Conservation (phyloP, 2,888 invertebrate genomes). For the Cheilosia grossa region DNA sequence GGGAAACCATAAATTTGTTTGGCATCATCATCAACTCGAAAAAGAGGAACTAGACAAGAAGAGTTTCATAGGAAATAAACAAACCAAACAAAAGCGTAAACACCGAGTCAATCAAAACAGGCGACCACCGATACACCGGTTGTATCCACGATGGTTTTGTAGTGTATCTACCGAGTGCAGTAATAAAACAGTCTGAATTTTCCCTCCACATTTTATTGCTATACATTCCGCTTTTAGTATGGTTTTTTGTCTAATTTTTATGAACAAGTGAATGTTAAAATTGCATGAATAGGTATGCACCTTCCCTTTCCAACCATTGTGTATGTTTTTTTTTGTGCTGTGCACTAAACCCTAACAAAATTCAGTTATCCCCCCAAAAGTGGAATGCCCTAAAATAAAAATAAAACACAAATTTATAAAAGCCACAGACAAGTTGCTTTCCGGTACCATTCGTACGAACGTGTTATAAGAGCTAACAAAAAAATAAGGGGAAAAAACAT, state of each 20-base stretch:
- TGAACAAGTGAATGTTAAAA: slow-evolving; percentile 20
- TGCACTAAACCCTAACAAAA: slow-evolving; percentile 33
- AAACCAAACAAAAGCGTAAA: slow-evolving; percentile 57
- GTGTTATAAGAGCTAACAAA: slow-evolving; percentile 5
- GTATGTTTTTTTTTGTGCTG: background rate
- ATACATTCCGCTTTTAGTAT: slow-evolving; percentile 1
- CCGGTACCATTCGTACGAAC: slow-evolving; percentile 10
- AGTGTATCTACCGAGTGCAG: slow-evolving; percentile 49
- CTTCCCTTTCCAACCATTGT: slow-evolving; percentile 5
- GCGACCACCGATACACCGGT: slow-evolving; percentile 52
- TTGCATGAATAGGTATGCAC: background rate
- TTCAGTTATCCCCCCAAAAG: slow-evolving; percentile 8
- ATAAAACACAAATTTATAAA: slow-evolving; percentile 33
- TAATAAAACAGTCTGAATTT: slow-evolving; percentile 24
- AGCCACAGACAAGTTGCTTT: slow-evolving; percentile 60
- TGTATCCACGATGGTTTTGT: slow-evolving; percentile 12
- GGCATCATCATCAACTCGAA: background rate
- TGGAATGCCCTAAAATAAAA: slow-evolving; percentile 15
- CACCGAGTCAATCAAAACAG: slow-evolving; percentile 54
- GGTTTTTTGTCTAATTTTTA: background rate
- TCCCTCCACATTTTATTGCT: slow-evolving; percentile 36
- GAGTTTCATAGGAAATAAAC: slow-evolving; percentile 67
- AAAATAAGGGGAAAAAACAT: background rate
- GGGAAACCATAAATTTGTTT: slow-evolving; percentile 48
- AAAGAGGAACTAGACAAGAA: slow-evolving; percentile 18